These are phyloP conservation scores for Drosophila imparisetae DNA, from an alignment of 2,888 invertebrate genomes.

Conservation along the genomic window DNA sequence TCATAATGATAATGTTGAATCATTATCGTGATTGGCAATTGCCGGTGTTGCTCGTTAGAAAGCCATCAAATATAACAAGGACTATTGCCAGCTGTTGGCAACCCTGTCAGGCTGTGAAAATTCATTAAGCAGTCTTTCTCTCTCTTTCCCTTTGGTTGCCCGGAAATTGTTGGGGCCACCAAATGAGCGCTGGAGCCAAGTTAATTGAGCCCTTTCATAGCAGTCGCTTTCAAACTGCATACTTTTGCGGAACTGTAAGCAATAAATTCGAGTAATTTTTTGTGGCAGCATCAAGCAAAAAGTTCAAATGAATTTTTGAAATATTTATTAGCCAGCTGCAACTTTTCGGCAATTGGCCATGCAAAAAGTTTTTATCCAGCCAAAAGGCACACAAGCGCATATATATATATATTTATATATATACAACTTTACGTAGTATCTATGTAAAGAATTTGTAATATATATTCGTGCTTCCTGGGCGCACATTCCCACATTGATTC, in stretches of 20 bases:
- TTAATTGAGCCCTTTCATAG: conserved; percentile 53
- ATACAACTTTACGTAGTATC: conserved; percentile 6
- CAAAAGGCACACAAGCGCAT: conserved; percentile 23
- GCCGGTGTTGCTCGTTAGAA: conserved; percentile 32
- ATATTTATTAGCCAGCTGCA: conserved; percentile 67
- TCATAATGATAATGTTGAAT: conserved; percentile 32
- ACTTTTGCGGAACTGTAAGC: conserved; percentile 10
- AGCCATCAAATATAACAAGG: conserved; percentile 44
- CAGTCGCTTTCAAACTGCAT: conserved; percentile 28
- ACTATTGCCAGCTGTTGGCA: conserved; percentile 28
- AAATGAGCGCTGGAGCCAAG: conserved; percentile 8
- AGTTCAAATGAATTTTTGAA: conserved; percentile 51
- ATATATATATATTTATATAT: conserved; percentile 1
- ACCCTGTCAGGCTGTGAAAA: conserved; percentile 34
- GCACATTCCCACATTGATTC: conserved; percentile 29
- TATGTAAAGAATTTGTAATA: conserved; percentile 20
- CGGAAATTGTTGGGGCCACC: conserved; percentile 22
- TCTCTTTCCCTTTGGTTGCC: background rate
- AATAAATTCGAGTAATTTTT: conserved; percentile 23
- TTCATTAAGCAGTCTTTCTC: conserved; percentile 29
- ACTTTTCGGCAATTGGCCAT: conserved; percentile 56
- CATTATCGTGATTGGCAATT: conserved; percentile 32
- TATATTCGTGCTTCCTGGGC: conserved; percentile 28
- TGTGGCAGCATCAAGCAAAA: conserved; percentile 14
- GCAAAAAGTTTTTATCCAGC: conserved; percentile 55